Conservation (phyloP, 2,113 vertebrate species). For the Craseonycteris thonglongyai region DNA sequence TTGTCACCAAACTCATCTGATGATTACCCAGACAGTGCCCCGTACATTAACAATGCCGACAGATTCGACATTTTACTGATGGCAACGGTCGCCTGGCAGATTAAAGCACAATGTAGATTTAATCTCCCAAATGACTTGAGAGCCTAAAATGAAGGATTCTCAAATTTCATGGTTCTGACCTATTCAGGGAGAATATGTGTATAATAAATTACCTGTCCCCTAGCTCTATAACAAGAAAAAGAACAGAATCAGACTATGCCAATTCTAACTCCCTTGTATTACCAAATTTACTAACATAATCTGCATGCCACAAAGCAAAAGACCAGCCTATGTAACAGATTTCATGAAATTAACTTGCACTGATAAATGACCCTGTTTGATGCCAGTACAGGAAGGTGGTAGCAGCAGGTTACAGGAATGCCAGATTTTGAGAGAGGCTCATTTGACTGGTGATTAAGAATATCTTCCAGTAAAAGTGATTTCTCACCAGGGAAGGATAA, state of each 20-base stretch:
- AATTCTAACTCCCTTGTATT: constrained; percentile 65
- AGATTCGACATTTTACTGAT: constrained; percentile 72
- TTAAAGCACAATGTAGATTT: constrained; percentile 73
- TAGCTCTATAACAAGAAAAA: constrained; percentile 56
- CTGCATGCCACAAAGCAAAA: constrained; percentile 73
- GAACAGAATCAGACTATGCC: constrained; percentile 66
- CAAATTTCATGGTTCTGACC: constrained; percentile 74
- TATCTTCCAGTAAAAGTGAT: constrained; percentile 35
- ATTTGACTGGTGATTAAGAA: constrained; percentile 60
- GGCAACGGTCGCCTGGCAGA: constrained; percentile 40
- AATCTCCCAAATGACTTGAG: constrained; percentile 76
- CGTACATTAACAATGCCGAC: constrained; percentile 61
- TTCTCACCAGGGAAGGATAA: background rate
- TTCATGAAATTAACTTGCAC: constrained; percentile 55
- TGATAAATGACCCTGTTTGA: background rate
- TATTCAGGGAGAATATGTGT: constrained; percentile 73
- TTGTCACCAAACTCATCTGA: constrained; percentile 45
- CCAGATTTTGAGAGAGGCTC: constrained; percentile 49
- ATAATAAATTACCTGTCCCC: constrained; percentile 74
- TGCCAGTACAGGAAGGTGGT: constrained; percentile 1
- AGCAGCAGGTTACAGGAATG: constrained; percentile 56
- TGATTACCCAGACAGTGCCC: constrained; percentile 54
- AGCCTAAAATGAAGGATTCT: constrained; percentile 71
- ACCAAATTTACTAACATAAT: constrained; percentile 78
- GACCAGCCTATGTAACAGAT: constrained; percentile 68